Conservation (phyloP, 2,113 vertebrate genomes). For the Ciconia maguari region DNA sequence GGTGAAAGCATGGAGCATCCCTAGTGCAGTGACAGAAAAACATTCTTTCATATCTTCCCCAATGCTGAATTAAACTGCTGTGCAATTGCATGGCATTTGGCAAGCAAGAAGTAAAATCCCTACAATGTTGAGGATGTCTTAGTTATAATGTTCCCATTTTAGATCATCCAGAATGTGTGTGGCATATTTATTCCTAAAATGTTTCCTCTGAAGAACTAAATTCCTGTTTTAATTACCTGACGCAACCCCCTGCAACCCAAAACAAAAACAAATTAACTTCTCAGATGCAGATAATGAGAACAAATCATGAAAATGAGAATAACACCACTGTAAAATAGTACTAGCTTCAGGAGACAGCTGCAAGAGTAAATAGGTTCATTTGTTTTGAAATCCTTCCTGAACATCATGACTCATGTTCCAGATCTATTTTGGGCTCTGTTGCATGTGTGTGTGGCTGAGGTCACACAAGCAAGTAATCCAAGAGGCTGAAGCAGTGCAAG, state of each 20-base stretch:
- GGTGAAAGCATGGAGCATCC: neutral
- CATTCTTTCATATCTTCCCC: neutral
- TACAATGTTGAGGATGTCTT: neutral
- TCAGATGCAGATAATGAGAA: slow-evolving; percentile 18
- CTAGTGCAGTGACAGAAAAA: neutral
- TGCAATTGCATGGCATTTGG: neutral
- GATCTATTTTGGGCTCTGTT: slow-evolving; percentile 46
- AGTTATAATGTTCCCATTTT: neutral
- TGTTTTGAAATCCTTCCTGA: slow-evolving; percentile 63
- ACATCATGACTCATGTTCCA: slow-evolving; percentile 53
- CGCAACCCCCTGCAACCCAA: neutral
- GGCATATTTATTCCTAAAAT: neutral
- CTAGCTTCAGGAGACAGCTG: slow-evolving; percentile 40
- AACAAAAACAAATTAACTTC: slow-evolving; percentile 11
- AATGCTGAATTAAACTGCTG: neutral
- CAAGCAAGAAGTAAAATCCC: neutral
- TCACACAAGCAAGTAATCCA: slow-evolving; percentile 28
- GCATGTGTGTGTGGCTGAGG: slow-evolving; percentile 13
- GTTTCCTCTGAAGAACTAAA: neutral
- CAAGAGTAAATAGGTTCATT: slow-evolving; percentile 47
- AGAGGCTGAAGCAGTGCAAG: neutral
- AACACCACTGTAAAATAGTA: slow-evolving; percentile 19
- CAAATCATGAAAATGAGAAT: neutral
- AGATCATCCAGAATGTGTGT: neutral
- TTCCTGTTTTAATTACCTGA: neutral